A percentile compares a stretch with the other conserved stretches of the same genome.
Conservation (phyloP, 2,113 vertebrate genomes). For the Cephalopholis sonnerati region DNA sequence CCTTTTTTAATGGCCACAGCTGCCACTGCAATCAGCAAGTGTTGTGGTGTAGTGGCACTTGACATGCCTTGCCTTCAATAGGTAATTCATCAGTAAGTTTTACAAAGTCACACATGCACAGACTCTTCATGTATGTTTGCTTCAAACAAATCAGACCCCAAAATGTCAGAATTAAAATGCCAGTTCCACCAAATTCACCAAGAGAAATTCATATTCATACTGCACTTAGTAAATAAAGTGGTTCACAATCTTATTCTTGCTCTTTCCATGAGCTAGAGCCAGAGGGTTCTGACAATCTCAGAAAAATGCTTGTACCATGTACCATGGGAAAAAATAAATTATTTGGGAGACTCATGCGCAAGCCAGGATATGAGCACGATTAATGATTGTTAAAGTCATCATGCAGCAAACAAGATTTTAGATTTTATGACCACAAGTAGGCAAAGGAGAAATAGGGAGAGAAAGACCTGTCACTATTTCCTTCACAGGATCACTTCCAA, state of each 20-base stretch:
- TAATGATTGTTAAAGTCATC: background rate
- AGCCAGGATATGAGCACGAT: background rate
- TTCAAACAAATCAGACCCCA: background rate
- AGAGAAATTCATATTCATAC: background rate
- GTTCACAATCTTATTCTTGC: background rate
- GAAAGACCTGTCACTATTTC: slow-evolving; percentile 27
- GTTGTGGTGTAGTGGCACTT: background rate
- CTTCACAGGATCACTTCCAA: slow-evolving; percentile 36
- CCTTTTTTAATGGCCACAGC: background rate
- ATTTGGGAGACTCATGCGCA: background rate
- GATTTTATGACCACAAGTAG: background rate
- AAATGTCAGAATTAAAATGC: background rate
- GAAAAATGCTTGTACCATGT: background rate
- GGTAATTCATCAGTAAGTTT: background rate
- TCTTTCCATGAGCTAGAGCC: background rate
- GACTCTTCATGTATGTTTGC: background rate
- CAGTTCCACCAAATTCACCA: background rate
- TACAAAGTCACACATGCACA: background rate
- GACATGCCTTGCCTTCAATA: background rate
- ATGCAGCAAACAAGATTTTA: background rate
- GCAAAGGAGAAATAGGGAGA: background rate
- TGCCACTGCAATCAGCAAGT: background rate
- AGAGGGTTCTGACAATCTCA: background rate
- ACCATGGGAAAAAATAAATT: background rate
- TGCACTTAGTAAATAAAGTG: background rate